Base-by-base conservation (phyloP, 2,888 invertebrate genomes). In the Dorcus hopei region DNA sequence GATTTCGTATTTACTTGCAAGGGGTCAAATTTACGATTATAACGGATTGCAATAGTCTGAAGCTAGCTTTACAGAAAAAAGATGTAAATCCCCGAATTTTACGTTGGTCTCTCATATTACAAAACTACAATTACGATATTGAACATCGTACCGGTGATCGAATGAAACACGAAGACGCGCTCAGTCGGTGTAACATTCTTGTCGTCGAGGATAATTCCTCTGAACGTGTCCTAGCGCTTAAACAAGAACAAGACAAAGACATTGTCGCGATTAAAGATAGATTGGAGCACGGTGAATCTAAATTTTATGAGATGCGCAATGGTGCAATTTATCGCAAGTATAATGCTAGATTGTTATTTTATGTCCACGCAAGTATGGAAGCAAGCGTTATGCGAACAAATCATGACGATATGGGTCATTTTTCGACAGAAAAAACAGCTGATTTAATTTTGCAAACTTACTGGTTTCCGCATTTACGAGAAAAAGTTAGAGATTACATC, bases 1-100 rank as follows among this genome's bases (percentile, higher is more conserved):
- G 72, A 53, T 75, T 74, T 62, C 42, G 72, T 7, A 61, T 71
- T 1, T 74, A 73, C 55, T 55, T 76, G 3, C 38, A 72, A 9
- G 71, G 70, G 2, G 51, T 60, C 33, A 50, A 61, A 19, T 72
- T 74, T 49, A 73, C 69, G 57, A 69, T 75, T 9, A 61, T 74
- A 1, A 76, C 73, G 0, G 74, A 75, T 58, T 75, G 73, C 45
- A 63, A 66, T 9, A 70, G 73, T 3, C 70, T 76, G 40, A 56
- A 66, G 14, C 65, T 63, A 57, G 73, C 72, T 0, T 67, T 75
- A 68, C 49, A 62, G 1, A 77, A 76, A 50, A 68, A 66, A 52
- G 70, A 72, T 57, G 54, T 72, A 8, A 62, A 62, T 3, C 61
- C 68, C 2, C 54, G 70, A 65, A 67, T 77, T 23, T 71, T 73